Evolutionary conservation across 1,140 invertebrate genomes (phyloP).

Genomic region (Trachymyrmex cornetzi): DNA sequence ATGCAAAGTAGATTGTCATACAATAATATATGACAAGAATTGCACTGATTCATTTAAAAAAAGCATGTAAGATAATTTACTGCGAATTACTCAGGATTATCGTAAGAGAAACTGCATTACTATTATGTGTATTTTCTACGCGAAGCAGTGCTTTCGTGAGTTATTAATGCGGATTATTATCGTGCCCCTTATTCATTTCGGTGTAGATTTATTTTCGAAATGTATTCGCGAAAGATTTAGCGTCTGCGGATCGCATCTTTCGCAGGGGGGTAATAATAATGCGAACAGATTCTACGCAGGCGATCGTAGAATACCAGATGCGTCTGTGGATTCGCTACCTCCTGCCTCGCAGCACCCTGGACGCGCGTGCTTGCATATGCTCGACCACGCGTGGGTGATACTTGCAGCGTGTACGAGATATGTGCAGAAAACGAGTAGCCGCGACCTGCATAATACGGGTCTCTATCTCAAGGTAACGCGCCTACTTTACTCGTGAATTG

Average conservation of each 20-base stretch:
- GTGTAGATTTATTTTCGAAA: background rate
- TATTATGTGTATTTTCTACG: no score
- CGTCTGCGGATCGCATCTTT: background rate
- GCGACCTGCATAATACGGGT: constrained; percentile 59
- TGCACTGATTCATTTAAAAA: no score
- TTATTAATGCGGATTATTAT: background rate
- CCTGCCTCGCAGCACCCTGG: background rate
- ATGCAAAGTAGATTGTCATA: no score
- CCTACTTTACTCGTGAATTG: constrained; percentile 10
- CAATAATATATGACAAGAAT: no score
- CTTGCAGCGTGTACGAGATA: constrained; percentile 17
- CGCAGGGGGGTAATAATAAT: background rate
- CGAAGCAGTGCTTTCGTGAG: background rate
- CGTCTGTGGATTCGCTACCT: constrained; percentile 25
- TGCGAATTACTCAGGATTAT: no score
- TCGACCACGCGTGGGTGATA: constrained; percentile 42
- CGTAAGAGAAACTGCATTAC: no score
- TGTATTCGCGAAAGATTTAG: background rate
- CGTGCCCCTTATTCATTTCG: background rate
- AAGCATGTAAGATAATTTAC: no score
- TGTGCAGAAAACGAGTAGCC: constrained; percentile 55
- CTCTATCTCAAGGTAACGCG: constrained; percentile 49
- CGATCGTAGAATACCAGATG: constrained; percentile 30
- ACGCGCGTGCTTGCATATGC: background rate
- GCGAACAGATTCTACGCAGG: background rate